These are phyloP conservation scores for Muraenolepis orangiensis DNA, from an alignment of 2,797 vertebrate genomes.

Conservation along the genomic window DNA sequence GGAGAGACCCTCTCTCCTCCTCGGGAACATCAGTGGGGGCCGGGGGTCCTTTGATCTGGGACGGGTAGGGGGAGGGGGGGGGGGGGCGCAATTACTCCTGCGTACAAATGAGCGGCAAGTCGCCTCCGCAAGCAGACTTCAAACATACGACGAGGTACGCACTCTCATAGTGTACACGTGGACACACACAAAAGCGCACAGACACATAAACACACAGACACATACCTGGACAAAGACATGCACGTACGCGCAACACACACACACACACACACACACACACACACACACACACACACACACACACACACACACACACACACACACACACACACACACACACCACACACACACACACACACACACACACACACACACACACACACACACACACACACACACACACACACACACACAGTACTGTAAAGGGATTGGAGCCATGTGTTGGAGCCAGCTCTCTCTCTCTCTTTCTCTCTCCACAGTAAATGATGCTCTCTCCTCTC, in stretches of 20 bases:
- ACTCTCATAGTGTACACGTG: slow-evolving; percentile 57
- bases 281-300: slow-evolving; percentile 57
- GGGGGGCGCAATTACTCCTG: slow-evolving; percentile 93
- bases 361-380: no score
- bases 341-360: no score
- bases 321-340: no score
- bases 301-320: no score
- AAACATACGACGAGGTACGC: slow-evolving; percentile 74
- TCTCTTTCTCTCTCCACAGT: slow-evolving; percentile 54
- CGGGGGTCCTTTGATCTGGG: slow-evolving; percentile 91
- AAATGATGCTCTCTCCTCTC: slow-evolving; percentile 52
- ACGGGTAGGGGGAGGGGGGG: no score
- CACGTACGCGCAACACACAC: no score
- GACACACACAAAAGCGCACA: slow-evolving; percentile 57
- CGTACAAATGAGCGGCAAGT: slow-evolving; percentile 84
- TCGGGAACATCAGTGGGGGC: slow-evolving; percentile 94
- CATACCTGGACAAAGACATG: no score
- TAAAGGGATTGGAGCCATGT: slow-evolving; percentile 70
- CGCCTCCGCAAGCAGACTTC: slow-evolving; percentile 79
- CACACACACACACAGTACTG: slow-evolving; percentile 50
- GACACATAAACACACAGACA: no score
- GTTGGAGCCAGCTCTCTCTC: slow-evolving; percentile 61
- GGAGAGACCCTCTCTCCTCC: slow-evolving; percentile 91
- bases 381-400: slow-evolving; percentile 50
- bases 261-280: slow-evolving; percentile 58